Base-by-base conservation (phyloP, 2,888 invertebrate genomes). In the Brachynemurus nebulosus region DNA sequence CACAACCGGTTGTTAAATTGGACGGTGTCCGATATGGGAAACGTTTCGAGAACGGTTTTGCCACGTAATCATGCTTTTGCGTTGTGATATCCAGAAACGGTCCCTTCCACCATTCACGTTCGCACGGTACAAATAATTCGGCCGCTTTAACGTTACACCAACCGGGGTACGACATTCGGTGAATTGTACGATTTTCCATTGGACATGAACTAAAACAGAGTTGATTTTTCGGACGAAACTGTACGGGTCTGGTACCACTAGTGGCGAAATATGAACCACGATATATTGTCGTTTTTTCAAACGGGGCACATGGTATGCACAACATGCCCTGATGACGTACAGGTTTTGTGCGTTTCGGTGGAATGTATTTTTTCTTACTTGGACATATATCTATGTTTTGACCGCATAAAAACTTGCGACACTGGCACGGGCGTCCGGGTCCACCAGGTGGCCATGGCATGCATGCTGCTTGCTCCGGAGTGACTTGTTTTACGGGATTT, bases 11-110 rank as follows among this genome's bases (percentile, higher is more conserved):
- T 50, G 53, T 61, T 2, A 66, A 50, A 49, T 62, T 62, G 2
- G 55, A 49, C 7, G 52, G 48, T 1, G 64, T 64, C 18, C 50
- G 51, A 42, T 67, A 48, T 6, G 51, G 49, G 1, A 64, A 63
- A 47, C 66, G 68, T 41, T 67, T 59, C 1, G 67, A 68, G 47
- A 66, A 66, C 0, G 76, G 75, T 54, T 79, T 80, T 1, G 76
- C 71, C 21, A 78, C 76, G 55, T 68, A 84, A 65, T 83, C 82
- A 57, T 80, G 80, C 33, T 80, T 78, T 51, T 80, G 76, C 1
- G 82, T 83, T 2, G 84, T 84, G 47, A 77, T 63, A 50, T 74
- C 75, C 62, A 80, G 78, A 69, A 83, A 76, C n/a, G 81, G 80
- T 16, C 71, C 72, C 50, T 73, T 71, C 0, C 77, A 75, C 54